Evolutionary conservation across 2,888 invertebrate genomes (phyloP).

Genomic region (Dicyrtomina minuta): DNA sequence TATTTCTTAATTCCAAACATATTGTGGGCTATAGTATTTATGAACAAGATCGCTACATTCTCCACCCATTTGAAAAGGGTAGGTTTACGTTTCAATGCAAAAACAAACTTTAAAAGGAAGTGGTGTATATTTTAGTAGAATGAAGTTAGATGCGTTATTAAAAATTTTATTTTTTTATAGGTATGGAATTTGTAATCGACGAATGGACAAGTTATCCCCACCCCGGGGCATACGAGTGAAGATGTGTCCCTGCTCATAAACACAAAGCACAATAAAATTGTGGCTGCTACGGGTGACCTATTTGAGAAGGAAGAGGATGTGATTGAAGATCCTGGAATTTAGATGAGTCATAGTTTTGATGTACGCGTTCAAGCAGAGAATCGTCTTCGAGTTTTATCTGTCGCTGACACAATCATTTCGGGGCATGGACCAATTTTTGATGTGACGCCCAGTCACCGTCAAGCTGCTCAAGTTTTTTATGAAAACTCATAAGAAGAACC

Average conservation of each 20-base stretch:
- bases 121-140: too few relatives aligned
- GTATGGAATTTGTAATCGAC: conserved; percentile 68
- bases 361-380: conserved; percentile 68
- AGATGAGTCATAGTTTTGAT: conserved; percentile 76
- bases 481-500: conserved; percentile 28
- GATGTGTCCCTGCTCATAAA: conserved; percentile 82
- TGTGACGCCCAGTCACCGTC: conserved; percentile 57
- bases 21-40: conserved; percentile 80
- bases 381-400: conserved; percentile 68
- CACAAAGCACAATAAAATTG: conserved; percentile 62
- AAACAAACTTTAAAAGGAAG: too few relatives aligned
- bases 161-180: conserved; percentile 58
- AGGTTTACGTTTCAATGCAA: too few relatives aligned
- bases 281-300: conserved; percentile 81
- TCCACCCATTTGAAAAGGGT: conserved; percentile 71
- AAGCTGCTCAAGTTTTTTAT: conserved; percentile 32
- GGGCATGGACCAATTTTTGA: conserved; percentile 87
- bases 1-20: conserved; percentile 77
- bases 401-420: conserved; percentile 80
- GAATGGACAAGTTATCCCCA: conserved; percentile 71
- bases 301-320: conserved; percentile 86
- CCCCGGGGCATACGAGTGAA: conserved; percentile 86
- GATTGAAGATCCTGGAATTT: conserved; percentile 69
- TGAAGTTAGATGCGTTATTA: too few relatives aligned
- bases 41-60: conserved; percentile 67